phyloP scores from a whole-genome alignment of 2,797 vertebrate species.

The Danio choprae region DNA sequence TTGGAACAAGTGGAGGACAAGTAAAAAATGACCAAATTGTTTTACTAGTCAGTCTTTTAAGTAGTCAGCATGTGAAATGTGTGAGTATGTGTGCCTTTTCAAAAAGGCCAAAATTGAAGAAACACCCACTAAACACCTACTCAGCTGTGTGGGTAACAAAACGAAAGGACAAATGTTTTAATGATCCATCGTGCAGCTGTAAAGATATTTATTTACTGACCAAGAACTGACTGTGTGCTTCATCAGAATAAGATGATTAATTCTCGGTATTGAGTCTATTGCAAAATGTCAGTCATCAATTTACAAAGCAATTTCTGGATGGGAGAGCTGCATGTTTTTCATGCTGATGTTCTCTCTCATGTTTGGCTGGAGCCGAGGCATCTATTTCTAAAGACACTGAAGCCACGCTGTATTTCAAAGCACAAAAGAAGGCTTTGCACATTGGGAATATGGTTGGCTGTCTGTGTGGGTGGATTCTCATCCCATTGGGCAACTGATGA shows the following conservation, averaged over 20 bases:
- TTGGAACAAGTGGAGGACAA: no score
- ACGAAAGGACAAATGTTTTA: neutral
- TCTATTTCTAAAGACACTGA: slow-evolving; percentile 45
- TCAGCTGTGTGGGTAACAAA: neutral
- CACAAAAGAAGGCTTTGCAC: slow-evolving; percentile 44
- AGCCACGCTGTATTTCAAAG: slow-evolving; percentile 21
- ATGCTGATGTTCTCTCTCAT: slow-evolving; percentile 38
- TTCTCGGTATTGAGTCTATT: slow-evolving; percentile 7
- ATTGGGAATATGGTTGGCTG: slow-evolving; percentile 35
- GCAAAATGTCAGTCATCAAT: slow-evolving; percentile 11
- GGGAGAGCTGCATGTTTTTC: slow-evolving; percentile 19
- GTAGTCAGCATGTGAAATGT: neutral
- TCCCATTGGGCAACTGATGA: slow-evolving; percentile 42
- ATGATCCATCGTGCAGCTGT: neutral
- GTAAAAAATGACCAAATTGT: no score
- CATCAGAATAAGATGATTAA: neutral
- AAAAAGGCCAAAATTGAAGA: neutral
- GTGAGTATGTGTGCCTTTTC: neutral
- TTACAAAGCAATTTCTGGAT: slow-evolving; percentile 22
- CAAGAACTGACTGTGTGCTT: neutral
- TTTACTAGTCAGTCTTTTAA: no score
- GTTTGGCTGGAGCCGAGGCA: slow-evolving; percentile 29
- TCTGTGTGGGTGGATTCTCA: slow-evolving; percentile 39
- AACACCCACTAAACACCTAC: slow-evolving; percentile 9
- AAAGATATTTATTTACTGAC: slow-evolving; percentile 16